Conservation (phyloP, 37 sponge, comb jelly and placozoan genomes). For the Spongia lamella region DNA sequence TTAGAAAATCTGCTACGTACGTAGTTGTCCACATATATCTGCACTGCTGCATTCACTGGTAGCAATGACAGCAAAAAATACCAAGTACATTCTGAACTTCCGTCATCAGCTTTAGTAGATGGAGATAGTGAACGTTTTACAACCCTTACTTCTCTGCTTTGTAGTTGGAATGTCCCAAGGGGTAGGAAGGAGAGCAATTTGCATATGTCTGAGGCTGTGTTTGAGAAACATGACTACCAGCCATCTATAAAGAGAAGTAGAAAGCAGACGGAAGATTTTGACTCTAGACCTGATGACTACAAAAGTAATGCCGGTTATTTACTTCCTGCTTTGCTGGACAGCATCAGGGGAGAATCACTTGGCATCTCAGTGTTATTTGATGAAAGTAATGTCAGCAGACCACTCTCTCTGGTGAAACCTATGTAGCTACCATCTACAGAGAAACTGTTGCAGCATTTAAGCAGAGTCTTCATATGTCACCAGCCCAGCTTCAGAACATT, state of each 20-base stretch:
- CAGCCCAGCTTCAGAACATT: conserved; percentile 19
- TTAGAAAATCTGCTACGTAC: conserved; percentile 55
- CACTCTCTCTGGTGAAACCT: no score
- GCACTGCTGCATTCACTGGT: conserved; percentile 63
- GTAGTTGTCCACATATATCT: conserved; percentile 65
- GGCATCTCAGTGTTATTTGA: conserved; percentile 31
- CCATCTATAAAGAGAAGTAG: conserved; percentile 8
- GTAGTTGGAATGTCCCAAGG: conserved; percentile 33
- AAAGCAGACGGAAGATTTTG: conserved; percentile 27
- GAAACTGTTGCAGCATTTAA: no score
- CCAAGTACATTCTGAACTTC: no score
- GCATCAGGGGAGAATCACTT: conserved; percentile 6
- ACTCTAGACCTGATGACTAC: conserved; percentile 33
- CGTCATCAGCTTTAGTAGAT: no score
- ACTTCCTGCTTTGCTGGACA: conserved; percentile 10
- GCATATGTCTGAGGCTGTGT: conserved; percentile 30
- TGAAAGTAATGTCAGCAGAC: no score
- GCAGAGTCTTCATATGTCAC: conserved; percentile 8
- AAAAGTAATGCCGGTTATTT: conserved; percentile 4
- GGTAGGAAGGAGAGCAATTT: conserved; percentile 36
- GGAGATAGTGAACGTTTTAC: no score
- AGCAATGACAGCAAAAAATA: no score
- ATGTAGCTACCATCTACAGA: no score
- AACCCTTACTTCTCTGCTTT: conserved; percentile 20
- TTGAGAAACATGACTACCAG: conserved; percentile 47